Conservation (phyloP, 1,140 invertebrate species). For the Sinella curviseta region DNA sequence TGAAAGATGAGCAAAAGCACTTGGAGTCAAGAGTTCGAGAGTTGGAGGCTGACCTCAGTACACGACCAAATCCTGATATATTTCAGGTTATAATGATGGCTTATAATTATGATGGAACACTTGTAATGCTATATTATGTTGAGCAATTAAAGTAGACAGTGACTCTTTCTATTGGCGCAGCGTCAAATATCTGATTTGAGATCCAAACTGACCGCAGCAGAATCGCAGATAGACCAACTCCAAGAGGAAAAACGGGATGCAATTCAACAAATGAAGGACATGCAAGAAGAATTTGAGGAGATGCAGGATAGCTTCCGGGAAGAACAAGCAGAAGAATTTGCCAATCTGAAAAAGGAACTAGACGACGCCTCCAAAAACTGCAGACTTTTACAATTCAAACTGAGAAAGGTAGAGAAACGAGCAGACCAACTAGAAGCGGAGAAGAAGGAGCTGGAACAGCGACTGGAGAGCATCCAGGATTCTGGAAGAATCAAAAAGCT, state of each 20-base stretch:
- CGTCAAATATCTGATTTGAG: conserved; percentile 62
- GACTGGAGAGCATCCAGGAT: conserved; percentile 42
- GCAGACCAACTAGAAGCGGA: conserved; percentile 86
- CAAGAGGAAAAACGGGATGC: conserved; percentile 96
- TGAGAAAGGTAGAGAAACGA: conserved; percentile 91
- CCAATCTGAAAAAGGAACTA: conserved; percentile 86
- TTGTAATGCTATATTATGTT: conserved; percentile 18
- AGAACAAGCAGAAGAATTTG: conserved; percentile 95
- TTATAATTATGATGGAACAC: conserved; percentile 23
- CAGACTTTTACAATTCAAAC: conserved; percentile 95
- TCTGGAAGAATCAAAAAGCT: conserved; percentile 65
- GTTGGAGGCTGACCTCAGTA: conserved; percentile 67
- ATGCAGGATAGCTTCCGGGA: conserved; percentile 97
- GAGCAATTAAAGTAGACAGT: conserved; percentile 2
- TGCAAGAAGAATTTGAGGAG: conserved; percentile 96
- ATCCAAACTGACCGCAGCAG: conserved; percentile 78
- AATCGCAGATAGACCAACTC: conserved; percentile 85
- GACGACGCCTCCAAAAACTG: conserved; percentile 98
- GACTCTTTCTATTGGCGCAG: conserved; percentile 51
- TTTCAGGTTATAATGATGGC: conserved; percentile 34
- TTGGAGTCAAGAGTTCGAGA: conserved; percentile 69
- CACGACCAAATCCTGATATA: conserved; percentile 46
- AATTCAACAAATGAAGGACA: conserved; percentile 86
- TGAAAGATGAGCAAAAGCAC: conserved; percentile 78
- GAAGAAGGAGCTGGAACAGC: conserved; percentile 66